Evolutionary conservation across 1,140 invertebrate genomes (phyloP).

Genomic region (Trichonephila clavata): DNA sequence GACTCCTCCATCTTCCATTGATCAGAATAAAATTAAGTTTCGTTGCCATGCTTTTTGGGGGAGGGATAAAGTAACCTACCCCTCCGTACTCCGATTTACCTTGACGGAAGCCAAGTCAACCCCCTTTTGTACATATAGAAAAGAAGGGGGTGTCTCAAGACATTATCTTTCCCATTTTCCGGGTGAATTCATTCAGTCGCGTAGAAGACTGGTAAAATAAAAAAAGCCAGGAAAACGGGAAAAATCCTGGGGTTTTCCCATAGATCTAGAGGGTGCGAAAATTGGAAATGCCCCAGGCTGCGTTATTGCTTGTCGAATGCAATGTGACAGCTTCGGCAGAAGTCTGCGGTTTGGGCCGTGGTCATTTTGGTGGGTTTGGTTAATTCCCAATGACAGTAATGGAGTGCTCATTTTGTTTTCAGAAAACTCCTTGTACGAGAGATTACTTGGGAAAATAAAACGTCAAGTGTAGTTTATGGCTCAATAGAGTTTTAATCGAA

Average conservation of each 20-base stretch:
- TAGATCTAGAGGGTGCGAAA: conserved; percentile 50
- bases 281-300: conserved; percentile 60
- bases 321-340: conserved; percentile 44
- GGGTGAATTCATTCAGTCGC: conserved; percentile 63
- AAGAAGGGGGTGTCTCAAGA: conserved; percentile 62
- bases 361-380: conserved; percentile 3
- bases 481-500: neutral
- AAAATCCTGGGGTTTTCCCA: neutral
- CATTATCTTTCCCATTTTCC: conserved; percentile 72
- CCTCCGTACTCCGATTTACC: conserved; percentile 1
- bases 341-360: neutral
- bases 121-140: conserved; percentile 11
- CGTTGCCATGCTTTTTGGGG: conserved; percentile 28
- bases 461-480: neutral
- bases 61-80: neutral
- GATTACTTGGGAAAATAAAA: neutral
- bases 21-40: conserved; percentile 72
- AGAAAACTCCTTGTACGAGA: neutral
- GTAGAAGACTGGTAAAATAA: neutral
- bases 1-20: conserved; percentile 25
- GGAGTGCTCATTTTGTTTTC: neutral
- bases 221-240: neutral
- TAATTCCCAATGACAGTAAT: conserved; percentile 15
- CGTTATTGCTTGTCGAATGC: conserved; percentile 61
- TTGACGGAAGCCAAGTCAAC: conserved; percentile 8